phyloP scores from a whole-genome alignment of 2,113 vertebrate species.

The Rissa tridactyla region DNA sequence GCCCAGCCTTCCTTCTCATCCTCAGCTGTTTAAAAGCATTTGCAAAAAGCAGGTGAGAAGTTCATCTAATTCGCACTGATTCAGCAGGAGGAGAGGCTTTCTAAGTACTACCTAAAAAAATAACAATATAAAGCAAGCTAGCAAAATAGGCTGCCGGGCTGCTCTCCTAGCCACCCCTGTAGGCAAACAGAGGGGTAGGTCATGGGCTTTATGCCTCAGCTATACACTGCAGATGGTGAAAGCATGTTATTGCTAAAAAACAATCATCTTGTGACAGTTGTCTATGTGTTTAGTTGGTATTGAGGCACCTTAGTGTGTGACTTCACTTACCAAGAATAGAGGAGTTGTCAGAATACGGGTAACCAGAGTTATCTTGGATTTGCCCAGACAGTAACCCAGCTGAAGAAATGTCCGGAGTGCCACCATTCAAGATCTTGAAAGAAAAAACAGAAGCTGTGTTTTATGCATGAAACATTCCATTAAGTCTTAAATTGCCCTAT shows the following conservation, averaged over 20 bases:
- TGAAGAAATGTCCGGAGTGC: conserved; percentile 89
- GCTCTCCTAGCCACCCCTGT: not conserved
- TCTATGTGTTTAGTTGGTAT: fast-evolving
- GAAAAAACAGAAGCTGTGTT: not conserved
- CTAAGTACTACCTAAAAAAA: not conserved
- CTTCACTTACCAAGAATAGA: conserved; percentile 91
- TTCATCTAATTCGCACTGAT: not conserved
- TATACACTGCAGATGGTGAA: not conserved
- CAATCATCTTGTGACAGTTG: not conserved
- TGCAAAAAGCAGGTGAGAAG: not conserved
- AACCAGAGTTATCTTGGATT: conserved; percentile 90
- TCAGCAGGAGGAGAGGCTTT: not conserved
- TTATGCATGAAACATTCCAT: not conserved
- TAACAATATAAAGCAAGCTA: not conserved
- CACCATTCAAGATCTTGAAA: conserved; percentile 91
- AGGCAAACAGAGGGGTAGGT: not conserved
- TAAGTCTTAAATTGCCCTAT: not conserved
- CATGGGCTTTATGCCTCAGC: not conserved
- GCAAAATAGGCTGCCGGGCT: not conserved
- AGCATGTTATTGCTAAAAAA: not conserved
- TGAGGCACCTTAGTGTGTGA: not conserved
- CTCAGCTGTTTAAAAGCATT: not conserved
- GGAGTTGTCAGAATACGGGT: conserved; percentile 92
- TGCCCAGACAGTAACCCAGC: conserved; percentile 85
- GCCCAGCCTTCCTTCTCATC: not conserved